phyloP scores from a whole-genome alignment of 2,113 vertebrate species.

The Zosterops pallidus region DNA sequence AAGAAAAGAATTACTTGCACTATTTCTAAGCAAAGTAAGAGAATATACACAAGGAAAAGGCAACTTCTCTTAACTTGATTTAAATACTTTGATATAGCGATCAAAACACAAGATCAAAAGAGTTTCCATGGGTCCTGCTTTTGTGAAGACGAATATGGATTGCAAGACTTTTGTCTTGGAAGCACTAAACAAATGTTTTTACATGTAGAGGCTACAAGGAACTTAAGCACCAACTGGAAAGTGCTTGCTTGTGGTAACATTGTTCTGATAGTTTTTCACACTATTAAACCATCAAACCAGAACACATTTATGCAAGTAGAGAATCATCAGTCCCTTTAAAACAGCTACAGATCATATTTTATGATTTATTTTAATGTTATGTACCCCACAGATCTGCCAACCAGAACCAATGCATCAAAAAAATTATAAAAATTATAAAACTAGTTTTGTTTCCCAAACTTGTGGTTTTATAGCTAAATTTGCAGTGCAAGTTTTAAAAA shows the following conservation, averaged over 20 bases:
- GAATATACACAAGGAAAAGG: not conserved
- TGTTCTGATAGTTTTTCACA: not conserved
- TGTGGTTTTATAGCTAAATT: not conserved
- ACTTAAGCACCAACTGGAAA: not conserved
- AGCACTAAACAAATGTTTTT: not conserved
- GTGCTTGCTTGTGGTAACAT: not conserved
- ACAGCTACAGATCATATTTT: not conserved
- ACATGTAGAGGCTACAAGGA: not conserved
- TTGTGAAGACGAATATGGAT: not conserved
- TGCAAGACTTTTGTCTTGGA: not conserved
- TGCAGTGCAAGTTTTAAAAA: not conserved
- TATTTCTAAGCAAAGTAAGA: not conserved
- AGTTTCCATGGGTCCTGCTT: not conserved
- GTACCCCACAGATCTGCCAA: not conserved
- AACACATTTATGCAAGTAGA: not conserved
- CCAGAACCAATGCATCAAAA: not conserved
- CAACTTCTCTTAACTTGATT: not conserved
- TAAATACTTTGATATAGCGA: not conserved
- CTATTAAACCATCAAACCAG: not conserved
- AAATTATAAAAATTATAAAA: not conserved
- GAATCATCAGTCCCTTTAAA: not conserved
- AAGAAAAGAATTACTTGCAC: not conserved
- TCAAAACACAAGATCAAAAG: not conserved
- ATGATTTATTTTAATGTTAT: not conserved
- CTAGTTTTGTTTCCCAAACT: not conserved